phyloP scores from a whole-genome alignment of 2,797 vertebrate genomes.

The Tragopan temminckii region DNA sequence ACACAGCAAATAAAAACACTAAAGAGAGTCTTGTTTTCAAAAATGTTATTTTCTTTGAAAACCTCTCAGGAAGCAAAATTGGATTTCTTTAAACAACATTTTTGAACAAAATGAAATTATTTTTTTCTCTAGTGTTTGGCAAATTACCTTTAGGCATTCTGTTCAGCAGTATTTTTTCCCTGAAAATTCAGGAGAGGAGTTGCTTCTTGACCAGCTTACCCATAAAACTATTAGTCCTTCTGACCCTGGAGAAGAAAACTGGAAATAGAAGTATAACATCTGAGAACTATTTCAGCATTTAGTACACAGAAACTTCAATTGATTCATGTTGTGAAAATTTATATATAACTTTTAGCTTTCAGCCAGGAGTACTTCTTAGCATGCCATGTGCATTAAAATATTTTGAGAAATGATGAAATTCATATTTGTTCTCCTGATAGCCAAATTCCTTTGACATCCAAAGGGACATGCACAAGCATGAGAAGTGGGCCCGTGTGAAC shows the following conservation, averaged over 20 bases:
- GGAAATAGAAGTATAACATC: not conserved
- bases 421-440: not conserved
- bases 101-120: not conserved
- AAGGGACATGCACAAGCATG: not conserved
- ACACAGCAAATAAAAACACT: slow-evolving; percentile 14
- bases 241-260: slow-evolving; percentile 37
- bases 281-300: not conserved
- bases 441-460: not conserved
- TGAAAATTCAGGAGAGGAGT: not conserved
- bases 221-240: not conserved
- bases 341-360: not conserved
- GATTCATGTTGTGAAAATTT: not conserved
- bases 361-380: not conserved
- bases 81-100: slow-evolving; percentile 41
- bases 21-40: not conserved
- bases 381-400: not conserved
- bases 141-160: slow-evolving; percentile 15
- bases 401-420: not conserved
- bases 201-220: not conserved
- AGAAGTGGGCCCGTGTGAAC: not conserved
- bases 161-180: not conserved
- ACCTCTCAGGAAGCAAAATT: slow-evolving; percentile 13
- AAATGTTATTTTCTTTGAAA: slow-evolving; percentile 42
- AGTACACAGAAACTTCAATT: not conserved
- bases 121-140: not conserved